phyloP scores from a whole-genome alignment of 2,888 invertebrate genomes.

The Isotomurus palustris region DNA sequence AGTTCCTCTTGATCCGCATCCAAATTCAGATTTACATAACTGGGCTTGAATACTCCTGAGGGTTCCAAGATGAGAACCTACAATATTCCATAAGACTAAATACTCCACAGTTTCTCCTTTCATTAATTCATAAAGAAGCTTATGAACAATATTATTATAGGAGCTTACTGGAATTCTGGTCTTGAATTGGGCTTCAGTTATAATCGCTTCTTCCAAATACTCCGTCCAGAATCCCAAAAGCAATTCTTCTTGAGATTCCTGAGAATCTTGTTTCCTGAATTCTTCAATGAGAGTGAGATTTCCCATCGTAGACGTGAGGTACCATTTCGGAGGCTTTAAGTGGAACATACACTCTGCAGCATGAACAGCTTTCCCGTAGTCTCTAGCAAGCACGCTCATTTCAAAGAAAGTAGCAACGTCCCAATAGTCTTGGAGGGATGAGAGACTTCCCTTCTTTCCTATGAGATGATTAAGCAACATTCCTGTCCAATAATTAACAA shows the following conservation, averaged over 20 bases:
- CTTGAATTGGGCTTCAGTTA: conserved; percentile 68
- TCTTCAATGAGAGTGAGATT: conserved; percentile 91
- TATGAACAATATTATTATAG: background rate
- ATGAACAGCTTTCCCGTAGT: conserved; percentile 93
- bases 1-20: conserved; percentile 93
- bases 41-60: conserved; percentile 87
- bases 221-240: conserved; percentile 98
- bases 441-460: conserved; percentile 93
- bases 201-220: conserved; percentile 92
- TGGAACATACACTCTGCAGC: conserved; percentile 93
- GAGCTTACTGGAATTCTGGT: conserved; percentile 81
- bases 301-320: conserved; percentile 92
- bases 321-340: conserved; percentile 86
- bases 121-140: no score
- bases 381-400: conserved; percentile 94
- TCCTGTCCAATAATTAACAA: conserved; percentile 53
- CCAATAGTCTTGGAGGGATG: conserved; percentile 94
- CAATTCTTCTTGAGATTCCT: conserved; percentile 70
- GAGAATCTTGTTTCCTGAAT: conserved; percentile 77
- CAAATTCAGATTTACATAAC: conserved; percentile 90
- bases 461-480: conserved; percentile 95
- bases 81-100: conserved; percentile 10
- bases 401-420: conserved; percentile 98
- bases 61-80: conserved; percentile 83
- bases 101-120: no score